Evolutionary conservation across 2,888 invertebrate species (phyloP), one percentile per base, ranked within the genome.

Genomic region (Philhelius pedissequus): DNA sequence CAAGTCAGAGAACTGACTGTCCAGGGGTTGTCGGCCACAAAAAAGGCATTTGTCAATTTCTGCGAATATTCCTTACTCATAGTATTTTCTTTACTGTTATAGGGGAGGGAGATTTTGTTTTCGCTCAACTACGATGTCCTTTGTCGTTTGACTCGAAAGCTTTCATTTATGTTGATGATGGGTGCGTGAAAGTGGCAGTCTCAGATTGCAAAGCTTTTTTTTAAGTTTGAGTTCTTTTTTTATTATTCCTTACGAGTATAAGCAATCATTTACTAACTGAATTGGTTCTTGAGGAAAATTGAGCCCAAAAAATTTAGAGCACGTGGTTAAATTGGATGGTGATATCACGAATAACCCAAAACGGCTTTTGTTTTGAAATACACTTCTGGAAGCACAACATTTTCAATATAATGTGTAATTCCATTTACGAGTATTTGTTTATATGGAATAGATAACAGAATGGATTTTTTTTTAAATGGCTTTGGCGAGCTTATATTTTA

Each of bases 301-400:
- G 3, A 20, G 11, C 8, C 8, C 15, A 45, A 20, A 54, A 64
- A 64, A 38, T 64, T 58, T 43, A 35, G 30, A 45, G 30, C 35
- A 50, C 79, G 22, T 62, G 73, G 62, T 82, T 73, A 81, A 86
- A 86, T 87, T 81, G 76, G 83, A 81, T 69, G 87, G 77, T 86
- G 86, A 87, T 87, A 86, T 87, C 86, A 86, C 83, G 69, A 78
- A 71, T 27, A 60, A 62, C 45, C 52, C 68, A 56, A 81, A 75
- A 66, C 71, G 35, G 40, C 3, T 7, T 40, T 75, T 71, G 18
- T 32, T 54, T 54, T 2, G 18, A 50, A 40, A 40, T 15, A 15
- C 6, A 32, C 18, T 20, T 20, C 35, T 20, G n/a, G 15, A 27
- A 27, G 15, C 38, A 38, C n/a, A 38, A 6, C n/a, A n/a, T n/a